Base-by-base conservation (phyloP, 2,888 invertebrate genomes). In the Catocala fraxini region DNA sequence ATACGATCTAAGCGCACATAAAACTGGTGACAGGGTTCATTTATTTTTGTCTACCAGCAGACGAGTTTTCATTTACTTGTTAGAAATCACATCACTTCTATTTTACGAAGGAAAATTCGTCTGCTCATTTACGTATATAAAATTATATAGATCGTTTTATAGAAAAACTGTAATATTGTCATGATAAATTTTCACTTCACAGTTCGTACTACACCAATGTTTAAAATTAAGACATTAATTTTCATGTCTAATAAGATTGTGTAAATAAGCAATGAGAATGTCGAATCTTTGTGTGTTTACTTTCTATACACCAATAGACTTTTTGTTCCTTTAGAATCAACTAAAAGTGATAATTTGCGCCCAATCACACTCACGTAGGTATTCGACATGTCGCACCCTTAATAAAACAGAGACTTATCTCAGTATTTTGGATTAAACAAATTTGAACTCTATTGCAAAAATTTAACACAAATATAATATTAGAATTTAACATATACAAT, bases 1-100 rank as follows among this genome's bases (percentile, higher is more conserved):
- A 81, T 83, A 85, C 81, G 78, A 89, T 84, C 77, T 79, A 90
- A 91, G 84, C 93, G 93, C 92, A 93, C 92, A 92, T 84, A 82
- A 75, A 81, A 85, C 91, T 91, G 93, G 93, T 89, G 84, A 93
- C 93, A 93, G 93, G 93, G 93, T 93, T 91, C 67, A 84, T 88
- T 92, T 92, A 89, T 88, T 91, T 92, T 90, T 89, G 83, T 88
- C 88, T 88, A 88, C 83, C 66, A 80, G 89, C 89, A 87, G 88
- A 84, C 86, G 84, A 77, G 79, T 85, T 86, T 84, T 82, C 82
- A 80, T 85, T 82, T 84, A 82, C 79, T 71, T 79, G 68, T 75
- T 77, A 75, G 78, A 80, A 80, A 75, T 77, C 74, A 77, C 82
- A 81, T 80, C 85, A 79, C 72, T 80, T 83, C 81, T 86, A 87